These are phyloP conservation scores for Aphidoletes aphidimyza DNA, from an alignment of 2,888 invertebrate genomes.

Conservation along the genomic window DNA sequence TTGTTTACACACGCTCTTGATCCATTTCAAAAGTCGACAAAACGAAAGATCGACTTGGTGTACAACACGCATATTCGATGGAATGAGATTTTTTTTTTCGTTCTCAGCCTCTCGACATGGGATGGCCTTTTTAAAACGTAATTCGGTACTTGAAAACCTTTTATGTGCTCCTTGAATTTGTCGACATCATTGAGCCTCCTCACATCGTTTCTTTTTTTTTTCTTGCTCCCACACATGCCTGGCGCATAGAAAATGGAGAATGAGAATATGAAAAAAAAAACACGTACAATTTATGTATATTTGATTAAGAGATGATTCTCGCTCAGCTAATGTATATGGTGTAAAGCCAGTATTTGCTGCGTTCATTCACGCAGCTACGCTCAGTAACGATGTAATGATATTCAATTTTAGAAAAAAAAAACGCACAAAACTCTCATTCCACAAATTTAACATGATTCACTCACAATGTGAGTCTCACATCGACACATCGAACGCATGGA, in stretches of 20 bases:
- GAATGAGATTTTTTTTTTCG: not conserved
- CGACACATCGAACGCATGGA: too few relatives aligned
- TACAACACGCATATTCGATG: not conserved
- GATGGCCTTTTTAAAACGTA: not conserved
- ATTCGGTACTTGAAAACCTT: too few relatives aligned
- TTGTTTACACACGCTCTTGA: conserved; percentile 5
- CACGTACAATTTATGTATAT: conserved; percentile 32
- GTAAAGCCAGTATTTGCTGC: not conserved
- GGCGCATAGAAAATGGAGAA: too few relatives aligned
- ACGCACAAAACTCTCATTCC: conserved; percentile 17
- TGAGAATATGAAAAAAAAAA: too few relatives aligned
- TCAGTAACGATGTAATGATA: conserved; percentile 6
- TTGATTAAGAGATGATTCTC: conserved; percentile 40
- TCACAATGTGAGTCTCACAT: too few relatives aligned
- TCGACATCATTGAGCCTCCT: too few relatives aligned
- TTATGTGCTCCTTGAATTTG: too few relatives aligned
- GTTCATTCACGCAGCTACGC: not conserved
- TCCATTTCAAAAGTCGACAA: not conserved
- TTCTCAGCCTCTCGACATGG: not conserved
- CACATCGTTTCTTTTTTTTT: too few relatives aligned
- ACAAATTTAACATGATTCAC: too few relatives aligned
- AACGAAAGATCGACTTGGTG: too few relatives aligned
- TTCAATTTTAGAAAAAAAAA: conserved; percentile 46
- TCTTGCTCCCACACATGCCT: too few relatives aligned
- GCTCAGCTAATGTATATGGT: conserved; percentile 26